Conservation (phyloP, 92 coral and sea anemone species). For the Epizoanthus ramosus region DNA sequence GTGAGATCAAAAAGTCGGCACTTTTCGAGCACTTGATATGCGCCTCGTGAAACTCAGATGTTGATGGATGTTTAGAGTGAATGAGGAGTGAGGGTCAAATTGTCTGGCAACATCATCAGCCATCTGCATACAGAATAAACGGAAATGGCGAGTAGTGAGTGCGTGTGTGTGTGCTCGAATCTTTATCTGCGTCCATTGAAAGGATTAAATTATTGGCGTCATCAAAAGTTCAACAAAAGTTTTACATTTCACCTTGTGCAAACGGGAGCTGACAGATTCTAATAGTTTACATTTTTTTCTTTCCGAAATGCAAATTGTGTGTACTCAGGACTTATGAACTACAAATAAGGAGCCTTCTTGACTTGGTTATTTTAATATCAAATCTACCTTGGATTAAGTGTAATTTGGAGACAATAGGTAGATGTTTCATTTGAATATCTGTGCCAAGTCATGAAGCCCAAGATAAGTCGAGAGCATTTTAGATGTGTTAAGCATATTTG, state of each 20-base stretch:
- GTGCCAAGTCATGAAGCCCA: background rate
- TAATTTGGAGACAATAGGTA: conserved; percentile 76
- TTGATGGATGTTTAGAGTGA: conserved; percentile 61
- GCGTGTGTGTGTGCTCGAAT: conserved; percentile 52
- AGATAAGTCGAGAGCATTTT: conserved; percentile 53
- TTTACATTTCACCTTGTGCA: conserved; percentile 82
- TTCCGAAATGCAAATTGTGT: conserved; percentile 93
- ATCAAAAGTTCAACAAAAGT: conserved; percentile 77
- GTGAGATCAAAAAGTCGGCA: conserved; percentile 70
- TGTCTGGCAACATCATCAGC: conserved; percentile 55
- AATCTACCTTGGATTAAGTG: conserved; percentile 70
- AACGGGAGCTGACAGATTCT: conserved; percentile 81
- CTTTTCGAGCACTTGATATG: conserved; percentile 56
- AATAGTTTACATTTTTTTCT: conserved; percentile 92
- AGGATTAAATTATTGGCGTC: conserved; percentile 91
- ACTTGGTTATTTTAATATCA: conserved; percentile 37
- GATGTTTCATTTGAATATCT: conserved; percentile 51
- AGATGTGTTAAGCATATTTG: conserved; percentile 70
- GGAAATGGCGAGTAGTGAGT: conserved; percentile 70
- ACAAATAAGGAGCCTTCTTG: conserved; percentile 81
- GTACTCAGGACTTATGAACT: conserved; percentile 71
- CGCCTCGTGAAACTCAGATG: conserved; percentile 69
- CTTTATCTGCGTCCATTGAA: conserved; percentile 70
- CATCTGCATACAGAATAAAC: conserved; percentile 58
- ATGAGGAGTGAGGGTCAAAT: conserved; percentile 63